phyloP scores from a whole-genome alignment of 2,888 invertebrate genomes.

The Congeria kusceri region DNA sequence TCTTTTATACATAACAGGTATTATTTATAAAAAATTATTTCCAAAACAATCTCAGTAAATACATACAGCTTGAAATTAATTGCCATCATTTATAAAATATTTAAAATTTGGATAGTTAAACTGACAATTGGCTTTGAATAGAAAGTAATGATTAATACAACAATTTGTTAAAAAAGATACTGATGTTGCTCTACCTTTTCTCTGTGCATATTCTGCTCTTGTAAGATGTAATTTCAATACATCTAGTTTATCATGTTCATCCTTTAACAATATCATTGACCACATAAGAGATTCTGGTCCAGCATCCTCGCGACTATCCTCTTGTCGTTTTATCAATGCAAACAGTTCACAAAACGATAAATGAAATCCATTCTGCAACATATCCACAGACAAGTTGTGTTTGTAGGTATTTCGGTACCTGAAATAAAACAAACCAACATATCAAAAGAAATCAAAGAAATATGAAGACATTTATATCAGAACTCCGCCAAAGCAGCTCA shows the following conservation, averaged over 20 bases:
- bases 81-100: no score
- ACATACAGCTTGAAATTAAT: no score
- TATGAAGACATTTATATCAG: no score
- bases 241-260: conserved; percentile 83
- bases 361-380: conserved; percentile 84
- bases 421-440: conserved; percentile 34
- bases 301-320: conserved; percentile 77
- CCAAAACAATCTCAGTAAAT: no score
- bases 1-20: no score
- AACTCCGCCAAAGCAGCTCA: no score
- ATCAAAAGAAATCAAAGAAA: no score
- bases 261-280: conserved; percentile 80
- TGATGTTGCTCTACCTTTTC: conserved; percentile 73
- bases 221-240: conserved; percentile 81
- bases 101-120: no score
- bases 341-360: conserved; percentile 84
- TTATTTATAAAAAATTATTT: no score
- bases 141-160: no score
- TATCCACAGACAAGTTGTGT: conserved; percentile 84
- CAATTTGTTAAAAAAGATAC: no score
- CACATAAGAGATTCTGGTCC: conserved; percentile 84
- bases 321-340: conserved; percentile 82
- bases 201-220: conserved; percentile 79
- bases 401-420: conserved; percentile 84
- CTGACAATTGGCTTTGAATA: no score